These are phyloP conservation scores for Drosophila setifemur DNA, from an alignment of 1,140 invertebrate species.

Conservation along the genomic window DNA sequence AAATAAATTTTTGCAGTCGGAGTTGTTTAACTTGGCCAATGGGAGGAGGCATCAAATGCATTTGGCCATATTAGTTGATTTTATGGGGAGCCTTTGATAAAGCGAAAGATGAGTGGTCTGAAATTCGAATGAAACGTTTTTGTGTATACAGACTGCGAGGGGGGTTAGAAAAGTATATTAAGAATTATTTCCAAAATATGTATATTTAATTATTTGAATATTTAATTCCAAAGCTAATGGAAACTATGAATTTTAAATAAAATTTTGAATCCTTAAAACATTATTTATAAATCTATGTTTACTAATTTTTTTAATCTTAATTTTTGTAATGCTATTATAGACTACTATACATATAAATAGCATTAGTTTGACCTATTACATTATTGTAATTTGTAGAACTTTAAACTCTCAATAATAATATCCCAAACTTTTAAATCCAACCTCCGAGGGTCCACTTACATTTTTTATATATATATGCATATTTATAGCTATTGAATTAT, in stretches of 20 bases:
- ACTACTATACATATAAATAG: too few species aligned
- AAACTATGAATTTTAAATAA: too few species aligned
- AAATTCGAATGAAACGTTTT: slow-evolving; percentile 16
- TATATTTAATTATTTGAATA: not conserved
- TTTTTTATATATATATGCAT: slow-evolving; percentile 37
- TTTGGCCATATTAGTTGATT: slow-evolving; percentile 58
- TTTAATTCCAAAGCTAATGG: not conserved
- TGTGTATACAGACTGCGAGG: slow-evolving; percentile 20
- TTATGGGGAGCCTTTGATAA: slow-evolving; percentile 62
- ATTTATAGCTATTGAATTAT: too few species aligned
- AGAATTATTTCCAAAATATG: too few species aligned
- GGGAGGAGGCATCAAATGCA: slow-evolving; percentile 44
- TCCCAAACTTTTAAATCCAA: not conserved
- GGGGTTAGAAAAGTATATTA: not conserved
- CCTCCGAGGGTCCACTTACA: slow-evolving; percentile 9
- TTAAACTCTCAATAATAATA: not conserved
- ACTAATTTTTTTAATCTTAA: too few species aligned
- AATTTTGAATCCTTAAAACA: too few species aligned
- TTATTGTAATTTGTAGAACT: too few species aligned
- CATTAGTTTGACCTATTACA: too few species aligned
- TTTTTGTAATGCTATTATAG: too few species aligned
- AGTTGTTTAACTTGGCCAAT: slow-evolving; percentile 16
- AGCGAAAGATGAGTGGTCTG: slow-evolving; percentile 20
- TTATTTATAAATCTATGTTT: too few species aligned
- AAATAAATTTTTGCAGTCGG: slow-evolving; percentile 21